phyloP scores from a whole-genome alignment of 2,113 vertebrate species.

The Baryphthengus martii region DNA sequence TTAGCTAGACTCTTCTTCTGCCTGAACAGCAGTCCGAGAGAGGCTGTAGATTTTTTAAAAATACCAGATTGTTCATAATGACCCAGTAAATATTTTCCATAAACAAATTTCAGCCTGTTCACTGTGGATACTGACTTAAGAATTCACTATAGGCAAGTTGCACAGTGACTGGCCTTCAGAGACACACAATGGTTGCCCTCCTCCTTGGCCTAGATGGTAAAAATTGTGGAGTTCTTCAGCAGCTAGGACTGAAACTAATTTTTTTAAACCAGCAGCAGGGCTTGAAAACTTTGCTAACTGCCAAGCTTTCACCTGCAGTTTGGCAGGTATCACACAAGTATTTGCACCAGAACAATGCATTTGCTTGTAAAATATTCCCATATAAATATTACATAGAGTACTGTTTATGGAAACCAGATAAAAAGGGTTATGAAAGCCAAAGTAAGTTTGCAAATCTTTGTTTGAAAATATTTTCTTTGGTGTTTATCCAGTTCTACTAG shows the following conservation, averaged over 20 bases:
- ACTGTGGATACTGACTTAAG: background rate
- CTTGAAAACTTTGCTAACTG: background rate
- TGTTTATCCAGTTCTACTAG: background rate
- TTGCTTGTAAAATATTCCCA: background rate
- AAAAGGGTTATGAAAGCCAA: constrained; percentile 9
- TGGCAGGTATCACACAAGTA: background rate
- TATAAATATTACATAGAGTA: background rate
- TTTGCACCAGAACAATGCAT: background rate
- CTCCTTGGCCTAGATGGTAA: background rate
- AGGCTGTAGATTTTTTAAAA: background rate
- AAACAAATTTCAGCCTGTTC: background rate
- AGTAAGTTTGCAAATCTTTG: background rate
- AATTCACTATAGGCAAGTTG: background rate
- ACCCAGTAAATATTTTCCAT: background rate
- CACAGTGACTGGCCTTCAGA: background rate
- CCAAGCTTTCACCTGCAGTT: constrained; percentile 28
- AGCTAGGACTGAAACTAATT: background rate
- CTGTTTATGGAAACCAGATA: background rate
- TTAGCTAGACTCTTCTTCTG: too few relatives aligned
- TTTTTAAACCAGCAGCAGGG: background rate
- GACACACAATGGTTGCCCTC: rapidly evolving
- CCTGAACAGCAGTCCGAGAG: background rate
- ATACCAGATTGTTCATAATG: background rate
- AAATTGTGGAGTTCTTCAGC: background rate
- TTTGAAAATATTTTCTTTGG: constrained; percentile 26